These are phyloP conservation scores for Papilio xuthus DNA, from an alignment of 1,140 invertebrate species.

Conservation along the genomic window DNA sequence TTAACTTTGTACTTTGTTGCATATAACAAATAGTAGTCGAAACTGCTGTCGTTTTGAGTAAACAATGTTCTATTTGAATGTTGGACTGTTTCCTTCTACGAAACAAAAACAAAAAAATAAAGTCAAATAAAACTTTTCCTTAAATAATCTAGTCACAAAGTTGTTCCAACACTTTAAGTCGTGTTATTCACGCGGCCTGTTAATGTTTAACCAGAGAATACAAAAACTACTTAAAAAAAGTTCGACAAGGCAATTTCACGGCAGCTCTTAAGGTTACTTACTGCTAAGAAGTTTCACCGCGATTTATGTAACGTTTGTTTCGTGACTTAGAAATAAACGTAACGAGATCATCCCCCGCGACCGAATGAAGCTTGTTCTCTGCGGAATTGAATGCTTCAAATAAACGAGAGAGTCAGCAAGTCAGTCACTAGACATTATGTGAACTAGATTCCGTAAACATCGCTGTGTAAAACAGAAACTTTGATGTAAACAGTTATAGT, in stretches of 20 bases:
- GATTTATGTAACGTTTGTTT: slow-evolving; percentile 29
- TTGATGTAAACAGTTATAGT: neutral
- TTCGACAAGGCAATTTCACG: slow-evolving; percentile 29
- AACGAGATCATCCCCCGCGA: slow-evolving; percentile 9
- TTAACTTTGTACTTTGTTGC: slow-evolving; percentile 15
- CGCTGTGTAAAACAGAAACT: neutral
- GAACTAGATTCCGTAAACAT: neutral
- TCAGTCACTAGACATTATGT: neutral
- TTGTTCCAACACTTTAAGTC: slow-evolving; percentile 19
- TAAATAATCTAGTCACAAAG: slow-evolving; percentile 13
- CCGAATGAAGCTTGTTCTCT: neutral
- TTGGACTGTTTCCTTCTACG: neutral
- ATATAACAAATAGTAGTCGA: neutral
- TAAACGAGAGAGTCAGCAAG: neutral
- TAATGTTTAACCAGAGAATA: slow-evolving; percentile 25
- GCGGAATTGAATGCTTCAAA: neutral
- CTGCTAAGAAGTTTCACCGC: slow-evolving; percentile 21
- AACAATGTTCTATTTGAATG: neutral
- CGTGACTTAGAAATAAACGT: slow-evolving; percentile 15
- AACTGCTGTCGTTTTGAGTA: neutral
- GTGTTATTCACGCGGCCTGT: slow-evolving; percentile 13
- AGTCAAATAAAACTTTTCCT: neutral
- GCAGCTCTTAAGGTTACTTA: slow-evolving; percentile 25
- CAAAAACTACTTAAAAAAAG: slow-evolving; percentile 34
- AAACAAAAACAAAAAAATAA: slow-evolving; percentile 3